Base-by-base conservation (phyloP, 2,797 vertebrate genomes). In the Petrocephalus sullivani region DNA sequence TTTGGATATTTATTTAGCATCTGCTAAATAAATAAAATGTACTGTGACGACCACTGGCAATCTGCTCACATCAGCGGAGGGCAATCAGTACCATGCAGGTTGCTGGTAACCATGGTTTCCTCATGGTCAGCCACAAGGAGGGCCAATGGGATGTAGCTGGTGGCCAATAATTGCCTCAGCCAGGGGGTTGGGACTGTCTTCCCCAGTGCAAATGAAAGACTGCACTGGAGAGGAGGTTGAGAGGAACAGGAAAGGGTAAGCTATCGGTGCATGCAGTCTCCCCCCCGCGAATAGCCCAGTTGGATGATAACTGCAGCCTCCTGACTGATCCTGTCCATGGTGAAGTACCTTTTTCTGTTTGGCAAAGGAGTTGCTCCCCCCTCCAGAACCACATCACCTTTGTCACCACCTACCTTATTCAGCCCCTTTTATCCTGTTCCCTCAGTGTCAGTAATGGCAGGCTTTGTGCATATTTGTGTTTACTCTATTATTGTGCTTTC, bases 101-200 rank as follows among this genome's bases (percentile, higher is more conserved):
- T 71, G 64, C 64, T 37, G 64, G 64, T 71, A 71, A 71, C 64
- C 64, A 71, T 71, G 64, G 64, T 71, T 71, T 71, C 64, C 64
- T 71, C 28, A 71, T 71, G 64, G 64, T 71, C 64, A 71, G 64
- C 64, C 64, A 71, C 28, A 71, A 71, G 64, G 64, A 71, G 14
- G 64, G 64, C 64, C 28, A 71, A 37, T 28, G 33, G 64, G 64
- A 71, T 71, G 33, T 37, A 71, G 64, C 5, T 71, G 28, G 14
- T 71, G 28, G 64, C 64, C 64, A 71, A 71, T 71, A 71, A 71
- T 71, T 71, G 33, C 64, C 64, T 28, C 64, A 71, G 28, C 28
- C 28, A 71, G 64, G 28, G 64, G 64, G 64, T 28, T 37, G 64
- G 12, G 64, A 5, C 64, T 37, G 64, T 71, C 37, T 16, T 71